Base-by-base conservation (phyloP, 1,140 invertebrate genomes). In the Eulimnadia texana region DNA sequence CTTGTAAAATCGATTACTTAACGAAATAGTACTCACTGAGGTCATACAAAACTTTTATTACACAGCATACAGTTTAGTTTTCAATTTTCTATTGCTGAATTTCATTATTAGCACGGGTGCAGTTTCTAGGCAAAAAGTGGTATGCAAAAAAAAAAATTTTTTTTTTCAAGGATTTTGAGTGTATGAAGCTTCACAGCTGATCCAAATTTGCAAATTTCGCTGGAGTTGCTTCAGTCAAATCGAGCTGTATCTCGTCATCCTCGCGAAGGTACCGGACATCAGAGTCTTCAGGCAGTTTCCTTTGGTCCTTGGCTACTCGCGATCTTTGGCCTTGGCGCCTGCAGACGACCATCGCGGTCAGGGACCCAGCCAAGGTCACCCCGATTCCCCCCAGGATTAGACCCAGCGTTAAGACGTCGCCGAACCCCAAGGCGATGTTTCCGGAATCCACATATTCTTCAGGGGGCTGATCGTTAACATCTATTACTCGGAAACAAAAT, bases 211-310 rank as follows among this genome's bases (percentile, higher is more conserved):
- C 51, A 33, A 61, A 61, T 19, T 61, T 50, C 13, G 55, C 25
- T 13, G 60, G 60, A 10, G 51, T 61, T 1, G 60, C 60, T 63
- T 60, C 52, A 25, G 22, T 58, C 27, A 65, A 52, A 47, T 59
- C 57, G 29, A 63, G 33, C 47, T 57, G 51, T 56, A 50, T 57
- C 27, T 61, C 51, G 50, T 67, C 66, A 29, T 63, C 65, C 19
- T 61, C 63, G 20, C 55, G 56, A 49, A 67, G 51, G 58, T 53
- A 67, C n/a, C 61, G 61, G 24, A 67, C 59, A 33, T 67, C 66
- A 3, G 66, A 67, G 51, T 67, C 66, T 53, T 67, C 66, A 19
- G 60, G 24, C 20, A 64, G 22, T 51, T 64, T 63, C 16, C 58
- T 52, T 33, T 64, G 66, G 24, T 61, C 49, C 16, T 51, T 53